Percentiles rank a stretch among this genome's conserved stretches.
phyloP scores from a whole-genome alignment of 2,113 vertebrate genomes.

The Microcebus ravelobensis region DNA sequence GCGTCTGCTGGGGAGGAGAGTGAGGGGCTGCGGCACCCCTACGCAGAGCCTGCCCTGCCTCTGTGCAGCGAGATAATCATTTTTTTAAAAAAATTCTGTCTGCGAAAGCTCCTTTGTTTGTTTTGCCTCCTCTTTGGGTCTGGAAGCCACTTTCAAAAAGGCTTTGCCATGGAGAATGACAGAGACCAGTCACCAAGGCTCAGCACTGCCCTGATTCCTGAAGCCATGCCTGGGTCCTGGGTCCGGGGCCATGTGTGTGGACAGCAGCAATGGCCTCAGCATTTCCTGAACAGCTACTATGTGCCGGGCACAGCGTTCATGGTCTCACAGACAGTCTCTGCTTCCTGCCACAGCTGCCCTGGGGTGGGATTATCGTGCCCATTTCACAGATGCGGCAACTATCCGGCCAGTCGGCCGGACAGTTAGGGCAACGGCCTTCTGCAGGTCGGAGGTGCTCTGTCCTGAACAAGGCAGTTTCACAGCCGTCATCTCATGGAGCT shows the following conservation, averaged over 20 bases:
- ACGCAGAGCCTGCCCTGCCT: neutral
- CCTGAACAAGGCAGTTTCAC: fast-evolving
- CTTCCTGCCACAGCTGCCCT: neutral
- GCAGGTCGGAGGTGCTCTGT: fast-evolving
- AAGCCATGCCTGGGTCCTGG: neutral
- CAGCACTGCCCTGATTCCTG: neutral
- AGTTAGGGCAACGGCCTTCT: neutral
- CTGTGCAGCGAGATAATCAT: neutral
- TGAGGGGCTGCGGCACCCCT: fast-evolving
- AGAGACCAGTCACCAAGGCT: neutral
- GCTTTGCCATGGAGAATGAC: neutral
- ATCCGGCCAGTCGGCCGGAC: fast-evolving
- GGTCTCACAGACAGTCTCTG: neutral
- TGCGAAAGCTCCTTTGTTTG: neutral
- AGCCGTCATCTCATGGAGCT: neutral
- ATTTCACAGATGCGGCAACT: neutral
- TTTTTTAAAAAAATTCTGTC: neutral
- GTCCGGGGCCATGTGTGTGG: fast-evolving
- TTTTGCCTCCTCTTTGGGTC: neutral
- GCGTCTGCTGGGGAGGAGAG: neutral
- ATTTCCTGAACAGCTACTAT: neutral
- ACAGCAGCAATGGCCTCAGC: neutral
- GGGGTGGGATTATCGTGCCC: neutral
- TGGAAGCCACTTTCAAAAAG: neutral
- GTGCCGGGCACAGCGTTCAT: fast-evolving